Percentiles rank a stretch among this genome's conserved stretches.
Conservation (phyloP, 2,888 invertebrate species). For the Andrena flavipes region DNA sequence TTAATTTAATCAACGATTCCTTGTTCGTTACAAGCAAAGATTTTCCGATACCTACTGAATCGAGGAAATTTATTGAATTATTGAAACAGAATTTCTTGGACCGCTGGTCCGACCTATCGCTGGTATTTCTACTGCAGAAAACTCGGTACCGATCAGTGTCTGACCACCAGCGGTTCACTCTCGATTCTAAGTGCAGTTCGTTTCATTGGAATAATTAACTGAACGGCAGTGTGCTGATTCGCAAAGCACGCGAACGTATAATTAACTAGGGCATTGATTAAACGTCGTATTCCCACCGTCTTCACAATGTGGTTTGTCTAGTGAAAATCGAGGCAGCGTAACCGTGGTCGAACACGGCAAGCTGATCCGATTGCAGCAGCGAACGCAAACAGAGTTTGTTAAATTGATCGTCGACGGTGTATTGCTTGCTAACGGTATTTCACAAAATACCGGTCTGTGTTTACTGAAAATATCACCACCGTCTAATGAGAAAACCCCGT, state of each 20-base stretch:
- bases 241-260: not conserved
- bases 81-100: no score
- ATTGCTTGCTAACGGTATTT: not conserved
- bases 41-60: no score
- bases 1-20: no score
- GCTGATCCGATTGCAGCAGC: not conserved
- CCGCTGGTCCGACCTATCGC: no score
- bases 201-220: not conserved
- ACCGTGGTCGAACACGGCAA: not conserved
- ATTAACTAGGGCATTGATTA: conserved; percentile 1
- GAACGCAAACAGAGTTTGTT: not conserved
- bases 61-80: no score
- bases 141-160: no score
- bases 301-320: not conserved
- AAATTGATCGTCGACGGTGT: not conserved
- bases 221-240: not conserved
- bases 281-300: not conserved
- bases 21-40: no score
- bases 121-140: no score
- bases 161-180: no score
- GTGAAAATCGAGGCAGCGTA: not conserved
- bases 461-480: not conserved
- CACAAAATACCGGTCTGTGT: not conserved
- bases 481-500: not conserved
- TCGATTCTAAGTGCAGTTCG: no score